Evolutionary conservation across 2,113 vertebrate genomes (phyloP).

Genomic region (Tragelaphus imberbis): DNA sequence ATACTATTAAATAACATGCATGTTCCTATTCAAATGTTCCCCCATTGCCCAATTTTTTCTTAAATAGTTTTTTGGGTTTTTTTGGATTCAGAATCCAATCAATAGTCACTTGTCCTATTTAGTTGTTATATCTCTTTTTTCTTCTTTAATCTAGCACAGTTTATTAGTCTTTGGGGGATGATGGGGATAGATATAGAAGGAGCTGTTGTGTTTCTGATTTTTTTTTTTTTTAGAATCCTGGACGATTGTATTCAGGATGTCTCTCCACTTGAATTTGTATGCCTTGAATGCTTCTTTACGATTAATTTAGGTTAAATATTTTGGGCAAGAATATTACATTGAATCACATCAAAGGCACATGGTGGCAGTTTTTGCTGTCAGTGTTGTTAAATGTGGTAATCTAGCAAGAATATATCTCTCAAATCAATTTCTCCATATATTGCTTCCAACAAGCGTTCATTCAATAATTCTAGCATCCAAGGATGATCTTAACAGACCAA

Average conservation of each 20-base stretch:
- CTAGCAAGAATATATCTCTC: neutral
- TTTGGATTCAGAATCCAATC: neutral
- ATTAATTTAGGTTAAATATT: conserved; percentile 4
- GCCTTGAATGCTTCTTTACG: conserved; percentile 13
- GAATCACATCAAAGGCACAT: neutral
- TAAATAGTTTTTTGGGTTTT: neutral
- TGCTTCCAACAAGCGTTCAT: neutral
- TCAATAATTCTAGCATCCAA: neutral
- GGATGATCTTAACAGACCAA: neutral
- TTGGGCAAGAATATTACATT: neutral
- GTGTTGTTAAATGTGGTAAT: conserved; percentile 13
- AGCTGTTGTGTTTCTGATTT: neutral
- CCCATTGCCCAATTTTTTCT: neutral
- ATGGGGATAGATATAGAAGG: too few species aligned
- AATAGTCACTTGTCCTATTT: neutral
- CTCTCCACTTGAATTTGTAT: neutral
- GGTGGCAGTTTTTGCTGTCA: neutral
- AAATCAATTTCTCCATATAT: neutral
- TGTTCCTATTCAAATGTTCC: neutral
- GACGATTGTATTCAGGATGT: neutral
- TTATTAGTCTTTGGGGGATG: neutral
- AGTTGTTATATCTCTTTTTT: neutral
- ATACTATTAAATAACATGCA: neutral
- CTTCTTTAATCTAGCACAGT: neutral
- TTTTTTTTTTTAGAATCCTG: neutral